Conservation (phyloP, 1,140 invertebrate species). For the Notospermus geniculatus region DNA sequence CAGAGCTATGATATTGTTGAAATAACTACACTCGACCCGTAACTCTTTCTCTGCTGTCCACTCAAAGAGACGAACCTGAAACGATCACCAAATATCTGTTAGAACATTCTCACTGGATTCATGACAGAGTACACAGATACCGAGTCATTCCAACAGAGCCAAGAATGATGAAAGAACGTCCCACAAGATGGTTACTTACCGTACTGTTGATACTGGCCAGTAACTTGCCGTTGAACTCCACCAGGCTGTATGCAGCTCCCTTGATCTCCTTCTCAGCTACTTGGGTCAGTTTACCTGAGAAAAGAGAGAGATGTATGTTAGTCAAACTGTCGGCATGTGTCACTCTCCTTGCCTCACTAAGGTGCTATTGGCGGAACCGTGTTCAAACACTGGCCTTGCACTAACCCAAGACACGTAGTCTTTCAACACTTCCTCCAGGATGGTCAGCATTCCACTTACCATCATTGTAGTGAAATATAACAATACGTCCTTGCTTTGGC, state of each 20-base stretch:
- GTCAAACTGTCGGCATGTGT: too few relatives aligned
- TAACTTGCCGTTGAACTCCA: conserved; percentile 84
- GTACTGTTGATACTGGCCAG: conserved; percentile 95
- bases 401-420: too few relatives aligned
- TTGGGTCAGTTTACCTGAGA: conserved; percentile 71
- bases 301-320: not conserved
- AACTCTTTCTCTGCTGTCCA: conserved; percentile 97
- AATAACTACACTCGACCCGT: conserved; percentile 92
- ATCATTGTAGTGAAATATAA: conserved; percentile 89
- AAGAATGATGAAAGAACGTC: conserved; percentile 14
- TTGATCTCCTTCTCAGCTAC: conserved; percentile 96
- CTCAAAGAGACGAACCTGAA: conserved; percentile 84
- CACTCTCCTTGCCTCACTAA: too few relatives aligned
- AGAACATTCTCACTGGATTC: conserved; percentile 13
- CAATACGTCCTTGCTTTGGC: conserved; percentile 82
- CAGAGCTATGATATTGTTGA: conserved; percentile 94
- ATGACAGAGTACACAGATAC: too few relatives aligned
- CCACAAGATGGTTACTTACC: too few relatives aligned
- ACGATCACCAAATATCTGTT: conserved; percentile 7
- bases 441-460: too few relatives aligned
- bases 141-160: not conserved
- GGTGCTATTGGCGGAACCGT: too few relatives aligned
- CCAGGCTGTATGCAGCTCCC: conserved; percentile 82
- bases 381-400: too few relatives aligned
- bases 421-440: too few relatives aligned